Conservation (phyloP, 2,888 invertebrate species). For the Lissocephala sabroskyi region DNA sequence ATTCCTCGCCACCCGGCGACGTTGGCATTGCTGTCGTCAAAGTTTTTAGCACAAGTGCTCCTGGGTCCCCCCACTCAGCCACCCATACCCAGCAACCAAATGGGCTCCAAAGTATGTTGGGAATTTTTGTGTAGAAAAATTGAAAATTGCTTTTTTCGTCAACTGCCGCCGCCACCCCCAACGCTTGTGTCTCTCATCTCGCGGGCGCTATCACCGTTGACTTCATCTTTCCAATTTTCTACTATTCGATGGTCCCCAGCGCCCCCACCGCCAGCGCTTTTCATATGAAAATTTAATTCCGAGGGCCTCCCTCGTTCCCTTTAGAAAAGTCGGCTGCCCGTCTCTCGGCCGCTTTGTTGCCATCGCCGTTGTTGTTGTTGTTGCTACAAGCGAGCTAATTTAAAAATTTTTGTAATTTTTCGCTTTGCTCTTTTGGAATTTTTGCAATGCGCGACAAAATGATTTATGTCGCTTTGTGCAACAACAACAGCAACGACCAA, state of each 20-base stretch:
- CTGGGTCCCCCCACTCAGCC: constrained; percentile 9
- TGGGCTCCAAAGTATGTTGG: constrained; percentile 32
- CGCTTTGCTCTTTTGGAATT: constrained; percentile 64
- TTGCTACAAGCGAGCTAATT: constrained; percentile 49
- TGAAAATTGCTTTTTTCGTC: constrained; percentile 62
- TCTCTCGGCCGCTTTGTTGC: constrained; percentile 6
- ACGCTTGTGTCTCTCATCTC: not conserved
- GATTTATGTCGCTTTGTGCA: constrained; percentile 67
- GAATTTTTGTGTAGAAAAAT: constrained; percentile 61
- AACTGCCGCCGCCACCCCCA: constrained; percentile 3
- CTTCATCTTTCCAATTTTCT: constrained; percentile 67
- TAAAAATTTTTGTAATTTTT: constrained; percentile 67
- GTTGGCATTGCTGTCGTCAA: constrained; percentile 61
- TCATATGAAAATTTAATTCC: constrained; percentile 64
- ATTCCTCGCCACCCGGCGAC: too few species aligned
- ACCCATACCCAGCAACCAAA: constrained; percentile 13
- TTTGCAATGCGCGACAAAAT: constrained; percentile 70
- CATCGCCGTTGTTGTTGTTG: constrained; percentile 18
- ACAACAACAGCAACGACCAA: constrained; percentile 63
- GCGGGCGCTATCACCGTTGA: constrained; percentile 20
- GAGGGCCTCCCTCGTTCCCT: too few species aligned
- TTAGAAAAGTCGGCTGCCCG: constrained; percentile 24
- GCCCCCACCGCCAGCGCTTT: constrained; percentile 17
- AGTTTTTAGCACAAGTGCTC: constrained; percentile 67
- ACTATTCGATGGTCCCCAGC: constrained; percentile 55